Conservation (phyloP, 2,113 vertebrate genomes). For the Callaeas wilsoni region DNA sequence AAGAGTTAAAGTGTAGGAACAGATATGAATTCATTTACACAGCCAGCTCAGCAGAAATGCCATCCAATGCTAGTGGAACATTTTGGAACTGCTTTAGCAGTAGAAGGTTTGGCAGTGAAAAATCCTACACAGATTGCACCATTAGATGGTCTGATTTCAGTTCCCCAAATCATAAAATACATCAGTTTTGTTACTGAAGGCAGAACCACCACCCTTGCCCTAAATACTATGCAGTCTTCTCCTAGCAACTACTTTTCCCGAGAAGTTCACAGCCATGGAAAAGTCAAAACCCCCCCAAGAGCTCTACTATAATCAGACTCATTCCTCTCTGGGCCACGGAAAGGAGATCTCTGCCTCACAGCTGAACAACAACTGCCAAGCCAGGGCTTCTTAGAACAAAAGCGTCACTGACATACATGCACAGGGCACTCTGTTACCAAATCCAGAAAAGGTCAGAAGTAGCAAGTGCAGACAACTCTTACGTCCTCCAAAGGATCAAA, state of each 20-base stretch:
- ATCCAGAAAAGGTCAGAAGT: not conserved
- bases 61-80: not conserved
- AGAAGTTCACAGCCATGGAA: not conserved
- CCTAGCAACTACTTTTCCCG: not conserved
- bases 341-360: not conserved
- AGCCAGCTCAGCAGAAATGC: not conserved
- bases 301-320: not conserved
- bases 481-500: not conserved
- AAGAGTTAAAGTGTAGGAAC: not conserved
- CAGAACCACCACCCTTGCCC: not conserved
- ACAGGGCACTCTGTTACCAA: not conserved
- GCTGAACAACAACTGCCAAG: not conserved
- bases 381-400: not conserved
- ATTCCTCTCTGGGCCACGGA: not conserved
- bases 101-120: not conserved
- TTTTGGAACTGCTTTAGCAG: not conserved
- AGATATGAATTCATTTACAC: not conserved
- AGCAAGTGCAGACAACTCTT: not conserved
- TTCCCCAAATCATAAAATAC: not conserved
- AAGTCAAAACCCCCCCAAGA: not conserved
- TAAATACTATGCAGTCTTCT: not conserved
- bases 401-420: not conserved
- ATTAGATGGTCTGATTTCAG: not conserved
- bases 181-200: not conserved
- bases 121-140: not conserved